A percentile compares a stretch with the other conserved stretches of the same genome.
Evolutionary conservation across 2,888 invertebrate species (phyloP).

Genomic region (Colostygia pectinataria): DNA sequence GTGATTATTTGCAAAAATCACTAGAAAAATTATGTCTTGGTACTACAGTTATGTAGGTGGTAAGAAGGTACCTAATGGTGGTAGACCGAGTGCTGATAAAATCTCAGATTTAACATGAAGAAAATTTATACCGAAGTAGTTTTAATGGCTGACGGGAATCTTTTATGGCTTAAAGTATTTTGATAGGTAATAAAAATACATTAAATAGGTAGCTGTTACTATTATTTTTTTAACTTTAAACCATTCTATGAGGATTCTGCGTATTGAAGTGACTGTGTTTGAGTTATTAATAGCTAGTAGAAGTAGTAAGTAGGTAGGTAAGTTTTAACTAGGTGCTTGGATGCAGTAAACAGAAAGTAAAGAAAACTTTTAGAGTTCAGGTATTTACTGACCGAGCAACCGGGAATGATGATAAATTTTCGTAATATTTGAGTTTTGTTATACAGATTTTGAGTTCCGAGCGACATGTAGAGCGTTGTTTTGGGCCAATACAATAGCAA

Average conservation of each 20-base stretch:
- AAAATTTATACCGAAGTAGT: slow-evolving; percentile 24
- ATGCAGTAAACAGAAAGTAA: neutral
- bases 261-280: slow-evolving; percentile 1
- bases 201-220: neutral
- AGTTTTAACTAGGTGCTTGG: slow-evolving; percentile 3
- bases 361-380: neutral
- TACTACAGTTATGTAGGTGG: neutral
- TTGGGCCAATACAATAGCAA: no score
- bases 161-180: slow-evolving; percentile 23
- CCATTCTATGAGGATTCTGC: slow-evolving; percentile 4
- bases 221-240: neutral
- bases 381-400: no score
- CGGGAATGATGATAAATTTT: neutral
- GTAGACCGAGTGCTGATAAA: slow-evolving; percentile 20
- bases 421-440: neutral
- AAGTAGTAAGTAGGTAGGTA: slow-evolving; percentile 10
- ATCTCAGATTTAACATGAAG: slow-evolving; percentile 20
- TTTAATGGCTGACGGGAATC: slow-evolving; percentile 22
- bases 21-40: slow-evolving; percentile 7
- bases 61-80: neutral
- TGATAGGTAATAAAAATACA: slow-evolving; percentile 18
- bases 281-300: slow-evolving; percentile 10
- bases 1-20: slow-evolving; percentile 14
- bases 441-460: no score
- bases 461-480: no score